Percentiles rank a stretch among this genome's conserved stretches.
Evolutionary conservation across 2,113 vertebrate genomes (phyloP).

Genomic region (Heterotilapia buettikoferi): DNA sequence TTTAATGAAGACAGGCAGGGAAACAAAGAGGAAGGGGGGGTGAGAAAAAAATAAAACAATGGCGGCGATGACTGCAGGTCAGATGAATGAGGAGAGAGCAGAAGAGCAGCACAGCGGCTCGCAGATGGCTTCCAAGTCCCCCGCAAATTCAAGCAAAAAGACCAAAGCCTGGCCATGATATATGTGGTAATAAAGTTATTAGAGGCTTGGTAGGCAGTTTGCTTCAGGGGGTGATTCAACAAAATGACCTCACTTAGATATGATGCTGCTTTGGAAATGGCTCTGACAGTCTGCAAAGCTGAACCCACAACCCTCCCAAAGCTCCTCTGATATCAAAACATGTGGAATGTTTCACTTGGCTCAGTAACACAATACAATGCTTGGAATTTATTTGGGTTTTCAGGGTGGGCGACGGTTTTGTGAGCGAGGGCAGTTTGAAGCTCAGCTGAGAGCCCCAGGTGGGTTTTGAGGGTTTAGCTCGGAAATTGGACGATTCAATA

Average conservation of each 20-base stretch:
- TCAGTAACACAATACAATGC: not conserved
- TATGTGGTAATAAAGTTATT: constrained; percentile 51
- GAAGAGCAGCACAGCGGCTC: not conserved
- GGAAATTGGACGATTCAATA: constrained; percentile 1
- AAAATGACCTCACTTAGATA: constrained; percentile 41
- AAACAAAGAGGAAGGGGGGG: constrained; percentile 41
- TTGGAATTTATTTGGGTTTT: constrained; percentile 36
- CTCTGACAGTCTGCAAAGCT: not conserved
- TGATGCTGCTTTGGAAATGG: constrained; percentile 29
- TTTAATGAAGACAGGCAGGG: constrained; percentile 63
- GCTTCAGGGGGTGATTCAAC: constrained; percentile 23
- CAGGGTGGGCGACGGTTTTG: not conserved
- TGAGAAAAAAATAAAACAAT: not conserved
- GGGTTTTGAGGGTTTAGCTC: not conserved
- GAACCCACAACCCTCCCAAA: constrained; percentile 10
- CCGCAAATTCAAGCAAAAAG: not conserved
- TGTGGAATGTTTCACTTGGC: constrained; percentile 54
- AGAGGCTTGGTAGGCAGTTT: not conserved
- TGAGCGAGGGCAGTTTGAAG: not conserved
- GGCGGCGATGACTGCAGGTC: constrained; percentile 23
- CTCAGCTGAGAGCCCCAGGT: not conserved
- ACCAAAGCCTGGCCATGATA: constrained; percentile 20
- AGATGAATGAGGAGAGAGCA: constrained; percentile 5
- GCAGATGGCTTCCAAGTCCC: constrained; percentile 4
- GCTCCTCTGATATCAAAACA: constrained; percentile 17